A percentile compares a stretch with the other conserved stretches of the same genome.
These are phyloP conservation scores for Glossophaga mutica DNA, from an alignment of 2,797 vertebrate genomes.

Conservation along the genomic window DNA sequence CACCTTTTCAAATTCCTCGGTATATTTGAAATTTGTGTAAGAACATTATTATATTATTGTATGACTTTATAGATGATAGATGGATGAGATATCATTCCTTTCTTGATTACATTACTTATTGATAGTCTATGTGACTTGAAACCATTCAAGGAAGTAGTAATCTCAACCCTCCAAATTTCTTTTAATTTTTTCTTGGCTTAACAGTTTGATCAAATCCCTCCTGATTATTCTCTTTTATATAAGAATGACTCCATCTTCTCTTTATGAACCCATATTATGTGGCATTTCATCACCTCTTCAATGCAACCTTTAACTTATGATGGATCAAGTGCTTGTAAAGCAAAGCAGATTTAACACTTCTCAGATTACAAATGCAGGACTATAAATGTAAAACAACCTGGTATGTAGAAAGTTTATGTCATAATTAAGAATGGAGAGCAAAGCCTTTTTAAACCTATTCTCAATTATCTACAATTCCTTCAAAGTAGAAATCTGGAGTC, in stretches of 20 bases:
- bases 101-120: not conserved
- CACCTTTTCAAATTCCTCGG: not conserved
- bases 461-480: constrained; percentile 37
- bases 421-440: constrained; percentile 41
- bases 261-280: not conserved
- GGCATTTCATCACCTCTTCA: constrained; percentile 20
- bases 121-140: not conserved
- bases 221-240: not conserved
- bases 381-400: constrained; percentile 44
- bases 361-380: constrained; percentile 49
- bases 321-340: constrained; percentile 48
- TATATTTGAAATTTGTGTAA: not conserved
- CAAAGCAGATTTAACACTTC: constrained; percentile 54
- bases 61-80: not conserved
- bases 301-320: constrained; percentile 19
- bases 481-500: constrained; percentile 41
- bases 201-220: not conserved
- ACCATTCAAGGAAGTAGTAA: not conserved
- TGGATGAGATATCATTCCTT: not conserved
- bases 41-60: not conserved
- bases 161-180: not conserved
- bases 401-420: constrained; percentile 37
- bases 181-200: not conserved
- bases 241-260: not conserved
- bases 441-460: constrained; percentile 31